Conservation (phyloP, 2,888 invertebrate species). For the Nephrocerus scutellatus region DNA sequence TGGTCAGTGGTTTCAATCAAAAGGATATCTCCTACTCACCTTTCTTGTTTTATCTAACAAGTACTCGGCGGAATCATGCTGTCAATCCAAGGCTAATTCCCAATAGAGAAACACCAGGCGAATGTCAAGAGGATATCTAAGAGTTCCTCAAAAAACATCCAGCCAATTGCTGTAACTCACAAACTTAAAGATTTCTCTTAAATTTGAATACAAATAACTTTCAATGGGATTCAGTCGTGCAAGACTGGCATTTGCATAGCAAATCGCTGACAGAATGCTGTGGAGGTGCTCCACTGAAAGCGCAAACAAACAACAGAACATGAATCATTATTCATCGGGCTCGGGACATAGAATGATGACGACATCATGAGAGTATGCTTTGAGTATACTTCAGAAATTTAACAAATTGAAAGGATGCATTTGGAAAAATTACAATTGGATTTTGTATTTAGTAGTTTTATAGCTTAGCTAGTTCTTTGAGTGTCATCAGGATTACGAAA, state of each 20-base stretch:
- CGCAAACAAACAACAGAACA: neutral
- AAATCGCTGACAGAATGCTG: conserved; percentile 54
- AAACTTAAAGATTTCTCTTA: conserved; percentile 32
- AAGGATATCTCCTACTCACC: conserved; percentile 34
- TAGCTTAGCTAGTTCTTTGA: too few relatives aligned
- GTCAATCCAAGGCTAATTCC: conserved; percentile 61
- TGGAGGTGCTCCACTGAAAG: conserved; percentile 52
- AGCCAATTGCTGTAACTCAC: conserved; percentile 29
- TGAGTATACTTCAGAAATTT: neutral
- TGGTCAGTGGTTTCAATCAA: too few relatives aligned
- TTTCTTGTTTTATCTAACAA: conserved; percentile 47
- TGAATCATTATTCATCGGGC: too few relatives aligned
- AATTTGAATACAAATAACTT: conserved; percentile 33
- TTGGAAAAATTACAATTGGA: neutral
- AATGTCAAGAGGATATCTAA: conserved; percentile 59
- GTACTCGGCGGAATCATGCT: conserved; percentile 54
- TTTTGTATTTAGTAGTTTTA: too few relatives aligned
- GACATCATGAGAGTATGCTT: neutral
- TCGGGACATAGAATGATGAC: neutral
- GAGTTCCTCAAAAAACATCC: conserved; percentile 37
- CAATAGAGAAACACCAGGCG: conserved; percentile 69
- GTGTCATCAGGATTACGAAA: too few relatives aligned
- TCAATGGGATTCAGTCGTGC: conserved; percentile 32
- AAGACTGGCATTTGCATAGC: conserved; percentile 37
- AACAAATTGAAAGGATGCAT: too few relatives aligned